Evolutionary conservation across 2,113 vertebrate genomes (phyloP).

Genomic region (Hiodon alosoides): DNA sequence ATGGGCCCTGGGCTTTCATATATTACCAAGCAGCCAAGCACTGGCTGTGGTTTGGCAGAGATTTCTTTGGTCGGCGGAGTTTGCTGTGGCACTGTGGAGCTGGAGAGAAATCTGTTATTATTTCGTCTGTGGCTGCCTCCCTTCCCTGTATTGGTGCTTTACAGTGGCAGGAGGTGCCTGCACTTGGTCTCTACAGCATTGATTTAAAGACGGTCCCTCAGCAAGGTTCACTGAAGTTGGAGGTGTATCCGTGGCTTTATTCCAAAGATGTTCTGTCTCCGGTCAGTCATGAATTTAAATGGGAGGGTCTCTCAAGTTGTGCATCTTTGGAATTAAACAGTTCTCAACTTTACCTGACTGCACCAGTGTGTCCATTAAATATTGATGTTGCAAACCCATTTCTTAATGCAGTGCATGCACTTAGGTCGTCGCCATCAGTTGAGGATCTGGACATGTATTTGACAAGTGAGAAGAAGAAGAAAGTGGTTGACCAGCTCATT

Average conservation of each 20-base stretch:
- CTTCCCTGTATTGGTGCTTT: constrained; percentile 18
- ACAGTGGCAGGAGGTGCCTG: constrained; percentile 81
- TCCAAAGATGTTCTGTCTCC: constrained; percentile 22
- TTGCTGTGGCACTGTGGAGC: constrained; percentile 77
- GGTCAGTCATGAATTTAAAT: constrained; percentile 24
- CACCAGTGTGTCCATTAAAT: constrained; percentile 74
- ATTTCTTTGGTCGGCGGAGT: constrained; percentile 89
- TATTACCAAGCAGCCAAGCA: constrained; percentile 76
- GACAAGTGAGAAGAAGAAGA: constrained; percentile 39
- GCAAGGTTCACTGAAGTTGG: constrained; percentile 54
- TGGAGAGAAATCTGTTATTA: constrained; percentile 43
- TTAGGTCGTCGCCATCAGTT: constrained; percentile 22
- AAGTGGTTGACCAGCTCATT: constrained; percentile 59
- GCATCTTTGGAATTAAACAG: constrained; percentile 51
- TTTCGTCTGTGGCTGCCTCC: constrained; percentile 69
- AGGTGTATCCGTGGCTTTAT: constrained; percentile 71
- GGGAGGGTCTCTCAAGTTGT: constrained; percentile 51
- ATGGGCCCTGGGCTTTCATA: constrained; percentile 84
- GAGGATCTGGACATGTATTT: constrained; percentile 63
- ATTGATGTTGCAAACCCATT: constrained; percentile 38
- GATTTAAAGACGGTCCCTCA: constrained; percentile 61
- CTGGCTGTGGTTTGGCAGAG: constrained; percentile 89
- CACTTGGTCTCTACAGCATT: constrained; percentile 76
- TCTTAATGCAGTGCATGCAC: not conserved
- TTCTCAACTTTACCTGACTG: constrained; percentile 50